phyloP scores from a whole-genome alignment of 2,113 vertebrate genomes.

The Lepus timidus region DNA sequence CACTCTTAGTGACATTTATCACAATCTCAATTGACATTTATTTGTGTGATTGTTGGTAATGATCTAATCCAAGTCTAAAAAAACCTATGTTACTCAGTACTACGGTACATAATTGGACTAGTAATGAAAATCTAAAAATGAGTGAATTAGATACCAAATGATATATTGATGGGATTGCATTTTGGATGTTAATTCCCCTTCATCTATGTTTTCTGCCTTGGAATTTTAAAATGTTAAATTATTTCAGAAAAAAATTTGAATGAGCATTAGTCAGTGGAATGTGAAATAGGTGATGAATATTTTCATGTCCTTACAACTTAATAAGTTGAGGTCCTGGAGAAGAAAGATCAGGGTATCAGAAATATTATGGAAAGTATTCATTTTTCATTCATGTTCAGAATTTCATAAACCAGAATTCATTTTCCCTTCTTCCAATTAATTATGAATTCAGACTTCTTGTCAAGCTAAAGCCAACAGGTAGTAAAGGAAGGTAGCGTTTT shows the following conservation, averaged over 20 bases:
- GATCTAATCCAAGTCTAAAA: background rate
- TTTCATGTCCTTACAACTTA: constrained; percentile 59
- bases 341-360: constrained; percentile 67
- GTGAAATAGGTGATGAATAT: constrained; percentile 63
- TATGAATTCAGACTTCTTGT: constrained; percentile 66
- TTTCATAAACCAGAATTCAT: constrained; percentile 70
- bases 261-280: background rate
- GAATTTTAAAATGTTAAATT: constrained; percentile 34
- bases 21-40: background rate
- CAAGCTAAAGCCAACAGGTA: constrained; percentile 48
- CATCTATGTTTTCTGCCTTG: background rate
- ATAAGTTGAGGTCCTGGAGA: constrained; percentile 41
- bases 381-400: constrained; percentile 70
- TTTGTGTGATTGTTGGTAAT: background rate
- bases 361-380: constrained; percentile 63
- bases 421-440: constrained; percentile 64
- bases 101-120: background rate
- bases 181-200: constrained; percentile 24
- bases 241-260: constrained; percentile 32
- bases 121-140: constrained; percentile 2
- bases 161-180: background rate
- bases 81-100: background rate
- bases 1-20: background rate
- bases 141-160: background rate
- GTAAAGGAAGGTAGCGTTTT: constrained; percentile 60